Evolutionary conservation across 2,888 invertebrate genomes (phyloP).

Genomic region (Marronus borbonicus): DNA sequence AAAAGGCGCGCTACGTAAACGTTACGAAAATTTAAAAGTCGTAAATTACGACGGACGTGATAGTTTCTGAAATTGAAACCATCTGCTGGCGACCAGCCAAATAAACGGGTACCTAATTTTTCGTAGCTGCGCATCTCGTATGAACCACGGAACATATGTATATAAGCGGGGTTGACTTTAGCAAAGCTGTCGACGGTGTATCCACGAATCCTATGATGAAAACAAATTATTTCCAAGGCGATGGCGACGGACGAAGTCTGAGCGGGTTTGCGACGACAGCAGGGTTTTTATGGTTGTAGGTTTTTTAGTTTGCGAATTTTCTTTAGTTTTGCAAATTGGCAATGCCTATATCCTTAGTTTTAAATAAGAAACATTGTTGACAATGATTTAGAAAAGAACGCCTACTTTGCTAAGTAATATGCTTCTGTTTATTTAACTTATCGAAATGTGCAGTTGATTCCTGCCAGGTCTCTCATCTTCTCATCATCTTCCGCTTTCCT

Average conservation of each 20-base stretch:
- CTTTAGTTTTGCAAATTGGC: too few relatives aligned
- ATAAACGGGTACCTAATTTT: slow-evolving; percentile 24
- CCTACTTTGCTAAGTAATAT: too few relatives aligned
- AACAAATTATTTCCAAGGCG: slow-evolving; percentile 26
- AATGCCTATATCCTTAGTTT: too few relatives aligned
- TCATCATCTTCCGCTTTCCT: too few relatives aligned
- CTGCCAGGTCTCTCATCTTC: too few relatives aligned
- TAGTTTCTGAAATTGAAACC: slow-evolving; percentile 41
- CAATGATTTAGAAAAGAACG: too few relatives aligned
- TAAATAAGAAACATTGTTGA: too few relatives aligned
- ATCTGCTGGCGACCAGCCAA: slow-evolving; percentile 39
- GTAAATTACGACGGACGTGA: slow-evolving; percentile 21
- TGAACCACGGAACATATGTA: slow-evolving; percentile 4
- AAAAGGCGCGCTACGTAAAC: background rate
- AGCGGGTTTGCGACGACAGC: too few relatives aligned
- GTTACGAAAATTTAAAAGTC: slow-evolving; percentile 41
- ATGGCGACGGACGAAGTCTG: background rate
- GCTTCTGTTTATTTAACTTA: too few relatives aligned
- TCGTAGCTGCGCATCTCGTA: background rate
- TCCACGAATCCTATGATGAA: slow-evolving; percentile 21
- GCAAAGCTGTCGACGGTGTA: background rate
- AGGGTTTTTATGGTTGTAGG: too few relatives aligned
- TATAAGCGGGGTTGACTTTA: background rate
- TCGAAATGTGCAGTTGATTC: too few relatives aligned
- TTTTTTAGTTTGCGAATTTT: too few relatives aligned